These are phyloP conservation scores for Epinephelus coioides DNA, from an alignment of 2,797 vertebrate genomes.

Conservation along the genomic window DNA sequence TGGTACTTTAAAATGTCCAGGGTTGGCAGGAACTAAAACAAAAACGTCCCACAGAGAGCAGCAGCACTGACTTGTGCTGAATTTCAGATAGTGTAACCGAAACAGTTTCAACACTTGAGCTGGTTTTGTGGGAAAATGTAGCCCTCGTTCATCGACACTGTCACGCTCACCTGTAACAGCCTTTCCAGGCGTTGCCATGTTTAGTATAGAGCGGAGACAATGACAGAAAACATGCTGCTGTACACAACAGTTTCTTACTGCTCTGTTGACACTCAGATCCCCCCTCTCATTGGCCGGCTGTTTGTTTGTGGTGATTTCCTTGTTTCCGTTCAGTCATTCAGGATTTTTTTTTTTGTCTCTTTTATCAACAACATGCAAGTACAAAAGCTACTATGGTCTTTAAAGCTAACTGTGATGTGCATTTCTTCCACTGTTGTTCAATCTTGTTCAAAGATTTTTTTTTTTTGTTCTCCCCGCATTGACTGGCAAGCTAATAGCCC, in stretches of 20 bases:
- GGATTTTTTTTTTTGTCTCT: conserved; percentile 63
- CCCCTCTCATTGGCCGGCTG: conserved; percentile 63
- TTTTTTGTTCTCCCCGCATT: conserved; percentile 78
- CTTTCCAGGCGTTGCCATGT: conserved; percentile 29
- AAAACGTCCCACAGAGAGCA: conserved; percentile 27
- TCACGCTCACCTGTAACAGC: conserved; percentile 15
- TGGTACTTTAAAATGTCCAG: conserved; percentile 70
- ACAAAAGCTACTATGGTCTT: conserved; percentile 80
- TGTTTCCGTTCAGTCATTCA: conserved; percentile 75
- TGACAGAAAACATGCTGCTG: conserved; percentile 24
- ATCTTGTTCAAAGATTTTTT: conserved; percentile 70
- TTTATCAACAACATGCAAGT: conserved; percentile 75
- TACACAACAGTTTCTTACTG: conserved; percentile 12
- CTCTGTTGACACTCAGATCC: conserved; percentile 43
- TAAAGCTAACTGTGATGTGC: conserved; percentile 89
- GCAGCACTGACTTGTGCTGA: conserved; percentile 13
- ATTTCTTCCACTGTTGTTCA: conserved; percentile 85
- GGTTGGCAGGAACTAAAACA: conserved; percentile 67
- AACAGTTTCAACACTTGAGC: conserved; percentile 13
- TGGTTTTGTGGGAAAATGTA: conserved; percentile 29
- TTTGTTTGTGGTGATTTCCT: conserved; percentile 79
- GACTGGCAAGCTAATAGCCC: conserved; percentile 87
- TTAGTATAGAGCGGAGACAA: conserved; percentile 35
- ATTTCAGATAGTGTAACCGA: not conserved
- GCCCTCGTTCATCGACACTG: conserved; percentile 14